Evolutionary conservation across 1,140 invertebrate genomes (phyloP).

Genomic region (Bradysia coprophila): DNA sequence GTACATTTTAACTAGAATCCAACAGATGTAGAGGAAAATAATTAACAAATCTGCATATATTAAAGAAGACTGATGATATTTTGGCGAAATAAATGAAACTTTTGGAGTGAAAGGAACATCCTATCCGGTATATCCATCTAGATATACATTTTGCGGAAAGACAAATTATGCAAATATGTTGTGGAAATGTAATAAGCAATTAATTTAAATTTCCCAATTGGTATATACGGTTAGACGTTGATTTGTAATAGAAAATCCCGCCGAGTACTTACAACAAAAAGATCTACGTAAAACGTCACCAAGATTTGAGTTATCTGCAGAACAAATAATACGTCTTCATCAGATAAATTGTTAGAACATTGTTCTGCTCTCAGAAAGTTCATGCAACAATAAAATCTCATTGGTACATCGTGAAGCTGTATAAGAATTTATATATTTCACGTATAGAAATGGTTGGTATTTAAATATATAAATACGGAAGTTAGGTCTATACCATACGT

Average conservation of each 20-base stretch:
- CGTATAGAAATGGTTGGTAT: too few relatives aligned
- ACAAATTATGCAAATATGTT: neutral
- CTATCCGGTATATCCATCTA: neutral
- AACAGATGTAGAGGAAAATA: neutral
- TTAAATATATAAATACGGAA: too few relatives aligned
- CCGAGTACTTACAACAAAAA: neutral
- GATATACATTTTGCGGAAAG: neutral
- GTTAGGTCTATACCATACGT: too few relatives aligned
- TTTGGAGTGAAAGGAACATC: neutral
- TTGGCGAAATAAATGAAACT: neutral
- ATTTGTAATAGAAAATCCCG: neutral
- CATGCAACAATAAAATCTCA: neutral
- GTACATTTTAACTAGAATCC: conserved; percentile 16
- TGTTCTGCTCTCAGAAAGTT: neutral
- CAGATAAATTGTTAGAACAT: conserved; percentile 1
- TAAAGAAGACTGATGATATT: neutral
- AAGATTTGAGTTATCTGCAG: neutral
- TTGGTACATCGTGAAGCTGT: too few relatives aligned
- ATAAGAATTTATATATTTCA: too few relatives aligned
- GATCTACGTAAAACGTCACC: neutral
- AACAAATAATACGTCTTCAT: conserved; percentile 1
- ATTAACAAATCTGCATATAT: neutral
- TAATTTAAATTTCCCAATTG: conserved; percentile 1
- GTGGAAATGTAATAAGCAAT: conserved; percentile 1
- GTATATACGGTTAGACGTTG: neutral